Conservation (phyloP, 1,140 invertebrate species). For the Caenorhabditis inopinata region DNA sequence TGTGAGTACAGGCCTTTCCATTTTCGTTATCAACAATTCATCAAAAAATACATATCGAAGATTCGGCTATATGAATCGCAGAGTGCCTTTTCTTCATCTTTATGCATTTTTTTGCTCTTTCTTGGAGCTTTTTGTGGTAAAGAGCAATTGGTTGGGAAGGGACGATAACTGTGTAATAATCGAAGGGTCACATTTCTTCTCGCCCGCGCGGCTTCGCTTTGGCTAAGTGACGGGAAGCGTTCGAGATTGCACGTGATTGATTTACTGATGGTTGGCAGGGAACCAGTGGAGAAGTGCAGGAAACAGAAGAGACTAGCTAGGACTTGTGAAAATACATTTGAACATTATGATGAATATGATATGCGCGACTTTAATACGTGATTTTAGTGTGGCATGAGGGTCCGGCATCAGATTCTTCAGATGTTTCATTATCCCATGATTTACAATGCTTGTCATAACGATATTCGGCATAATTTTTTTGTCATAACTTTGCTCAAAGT, state of each 20-base stretch:
- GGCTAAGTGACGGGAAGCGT: not conserved
- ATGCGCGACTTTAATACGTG: no score
- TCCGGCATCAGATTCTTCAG: no score
- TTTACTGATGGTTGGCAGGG: slow-evolving; percentile 10
- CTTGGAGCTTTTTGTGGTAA: not conserved
- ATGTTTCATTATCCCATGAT: no score
- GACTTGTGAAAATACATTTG: no score
- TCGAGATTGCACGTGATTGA: slow-evolving; percentile 15
- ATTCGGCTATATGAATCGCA: not conserved
- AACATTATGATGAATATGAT: no score
- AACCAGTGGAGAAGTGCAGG: not conserved
- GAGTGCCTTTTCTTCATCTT: not conserved
- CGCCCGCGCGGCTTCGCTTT: slow-evolving; percentile 22
- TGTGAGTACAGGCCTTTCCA: not conserved
- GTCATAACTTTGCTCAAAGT: no score
- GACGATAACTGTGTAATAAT: slow-evolving; percentile 20
- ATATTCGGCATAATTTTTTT: no score
- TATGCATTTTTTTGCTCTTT: not conserved
- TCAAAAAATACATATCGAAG: not conserved
- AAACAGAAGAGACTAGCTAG: no score
- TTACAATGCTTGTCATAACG: no score
- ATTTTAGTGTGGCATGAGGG: no score
- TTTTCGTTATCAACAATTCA: slow-evolving; percentile 25
- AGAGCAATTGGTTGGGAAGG: not conserved
- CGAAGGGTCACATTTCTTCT: slow-evolving; percentile 17